These are phyloP conservation scores for Phaedon cochleariae DNA, from an alignment of 2,888 invertebrate species.

Conservation along the genomic window DNA sequence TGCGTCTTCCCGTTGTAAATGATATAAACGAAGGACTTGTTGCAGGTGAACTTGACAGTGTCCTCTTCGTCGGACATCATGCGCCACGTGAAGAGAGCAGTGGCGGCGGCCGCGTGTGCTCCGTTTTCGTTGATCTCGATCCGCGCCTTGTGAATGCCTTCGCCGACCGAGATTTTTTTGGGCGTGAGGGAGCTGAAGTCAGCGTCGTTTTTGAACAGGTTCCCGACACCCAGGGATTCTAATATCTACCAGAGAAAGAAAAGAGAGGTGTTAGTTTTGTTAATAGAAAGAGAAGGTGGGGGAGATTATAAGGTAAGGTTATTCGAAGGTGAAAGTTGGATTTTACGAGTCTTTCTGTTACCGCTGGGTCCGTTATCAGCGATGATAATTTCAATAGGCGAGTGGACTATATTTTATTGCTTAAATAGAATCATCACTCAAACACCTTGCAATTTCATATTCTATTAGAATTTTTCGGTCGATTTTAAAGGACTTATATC, in stretches of 20 bases:
- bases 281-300: constrained; percentile 12
- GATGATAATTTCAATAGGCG: too few species aligned
- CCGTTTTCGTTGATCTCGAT: constrained; percentile 87
- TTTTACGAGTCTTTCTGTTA: too few species aligned
- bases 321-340: too few species aligned
- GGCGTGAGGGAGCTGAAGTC: constrained; percentile 67
- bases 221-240: constrained; percentile 66
- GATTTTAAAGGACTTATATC: too few species aligned
- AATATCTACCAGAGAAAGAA: constrained; percentile 59
- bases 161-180: constrained; percentile 64
- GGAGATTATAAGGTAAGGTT: too few species aligned
- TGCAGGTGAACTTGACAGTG: constrained; percentile 78
- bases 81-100: constrained; percentile 83
- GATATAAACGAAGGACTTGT: constrained; percentile 85
- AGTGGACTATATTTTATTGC: too few species aligned
- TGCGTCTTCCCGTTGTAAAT: constrained; percentile 75
- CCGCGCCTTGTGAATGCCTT: constrained; percentile 80
- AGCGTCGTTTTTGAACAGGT: constrained; percentile 64
- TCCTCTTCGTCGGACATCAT: constrained; percentile 67
- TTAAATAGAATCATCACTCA: too few species aligned
- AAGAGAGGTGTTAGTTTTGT: constrained; percentile 36
- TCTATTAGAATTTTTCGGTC: too few species aligned
- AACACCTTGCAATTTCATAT: too few species aligned
- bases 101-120: constrained; percentile 86
- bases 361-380: too few species aligned